Conservation (phyloP, 2,888 invertebrate species). For the Lasioglossum oenotherae region DNA sequence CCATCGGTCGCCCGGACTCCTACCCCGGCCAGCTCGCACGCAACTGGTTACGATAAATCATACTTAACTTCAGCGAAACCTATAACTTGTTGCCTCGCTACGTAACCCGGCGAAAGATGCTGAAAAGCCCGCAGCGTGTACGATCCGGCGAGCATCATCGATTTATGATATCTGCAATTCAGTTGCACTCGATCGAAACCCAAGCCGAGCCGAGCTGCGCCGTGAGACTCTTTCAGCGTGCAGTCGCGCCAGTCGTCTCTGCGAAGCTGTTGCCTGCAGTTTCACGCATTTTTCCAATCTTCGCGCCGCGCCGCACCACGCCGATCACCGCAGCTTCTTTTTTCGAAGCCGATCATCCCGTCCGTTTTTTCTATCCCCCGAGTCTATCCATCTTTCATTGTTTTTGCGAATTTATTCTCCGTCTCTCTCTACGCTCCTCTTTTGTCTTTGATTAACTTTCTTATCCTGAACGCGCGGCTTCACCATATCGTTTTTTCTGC, state of each 20-base stretch:
- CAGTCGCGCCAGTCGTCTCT: not conserved
- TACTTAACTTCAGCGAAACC: constrained; percentile 68
- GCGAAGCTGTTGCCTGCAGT: not conserved
- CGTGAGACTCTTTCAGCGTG: constrained; percentile 21
- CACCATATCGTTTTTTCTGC: not conserved
- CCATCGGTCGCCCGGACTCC: constrained; percentile 2
- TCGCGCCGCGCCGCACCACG: not conserved
- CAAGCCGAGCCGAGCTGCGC: not conserved
- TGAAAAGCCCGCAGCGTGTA: constrained; percentile 67
- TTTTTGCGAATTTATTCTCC: constrained; percentile 10
- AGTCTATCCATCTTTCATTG: constrained; percentile 14
- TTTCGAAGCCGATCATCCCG: not conserved
- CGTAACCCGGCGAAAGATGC: constrained; percentile 72
- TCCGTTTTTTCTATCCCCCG: not conserved
- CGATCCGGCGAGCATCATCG: constrained; percentile 56
- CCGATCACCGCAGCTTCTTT: not conserved
- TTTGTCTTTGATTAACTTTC: not conserved
- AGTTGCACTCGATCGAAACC: constrained; percentile 58
- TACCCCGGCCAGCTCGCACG: constrained; percentile 31
- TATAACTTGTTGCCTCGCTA: constrained; percentile 61
- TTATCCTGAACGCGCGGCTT: not conserved
- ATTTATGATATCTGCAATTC: constrained; percentile 70
- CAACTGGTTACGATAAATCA: constrained; percentile 71
- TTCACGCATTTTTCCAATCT: constrained; percentile 14
- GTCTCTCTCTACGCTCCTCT: not conserved